Conservation (phyloP, 2,888 invertebrate species). For the Pseudococcus viburni region DNA sequence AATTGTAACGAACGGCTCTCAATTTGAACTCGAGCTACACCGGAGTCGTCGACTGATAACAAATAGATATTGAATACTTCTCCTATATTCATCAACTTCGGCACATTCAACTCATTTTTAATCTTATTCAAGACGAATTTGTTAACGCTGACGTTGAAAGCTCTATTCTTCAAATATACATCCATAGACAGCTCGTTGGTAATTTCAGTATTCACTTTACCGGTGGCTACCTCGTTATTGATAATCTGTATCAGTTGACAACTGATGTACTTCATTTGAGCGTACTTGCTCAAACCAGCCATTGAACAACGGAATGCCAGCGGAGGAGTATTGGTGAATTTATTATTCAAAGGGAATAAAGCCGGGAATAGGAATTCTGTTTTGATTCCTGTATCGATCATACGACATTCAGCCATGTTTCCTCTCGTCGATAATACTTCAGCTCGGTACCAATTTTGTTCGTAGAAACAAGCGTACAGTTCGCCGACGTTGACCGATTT, state of each 20-base stretch:
- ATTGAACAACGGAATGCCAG: slow-evolving; percentile 1
- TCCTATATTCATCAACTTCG: not conserved
- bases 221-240: not conserved
- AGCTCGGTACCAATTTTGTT: slow-evolving; percentile 8
- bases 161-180: not conserved
- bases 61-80: slow-evolving; percentile 34
- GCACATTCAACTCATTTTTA: slow-evolving; percentile 18
- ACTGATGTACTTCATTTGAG: not conserved
- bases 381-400: slow-evolving; percentile 34
- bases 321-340: slow-evolving; percentile 60
- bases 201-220: not conserved
- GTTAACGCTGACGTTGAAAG: slow-evolving; percentile 31
- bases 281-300: slow-evolving; percentile 34
- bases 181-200: not conserved
- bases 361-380: not conserved
- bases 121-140: slow-evolving; percentile 11
- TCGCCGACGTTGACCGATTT: not conserved
- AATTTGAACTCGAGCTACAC: slow-evolving; percentile 24
- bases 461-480: slow-evolving; percentile 6
- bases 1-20: slow-evolving; percentile 40
- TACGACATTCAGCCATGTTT: not conserved
- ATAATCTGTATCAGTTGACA: not conserved
- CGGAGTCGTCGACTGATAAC: slow-evolving; percentile 7
- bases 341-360: slow-evolving; percentile 23
- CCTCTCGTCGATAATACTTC: not conserved